These are phyloP conservation scores for Prietella phreatophila DNA, from an alignment of 2,113 vertebrate genomes.

Conservation along the genomic window DNA sequence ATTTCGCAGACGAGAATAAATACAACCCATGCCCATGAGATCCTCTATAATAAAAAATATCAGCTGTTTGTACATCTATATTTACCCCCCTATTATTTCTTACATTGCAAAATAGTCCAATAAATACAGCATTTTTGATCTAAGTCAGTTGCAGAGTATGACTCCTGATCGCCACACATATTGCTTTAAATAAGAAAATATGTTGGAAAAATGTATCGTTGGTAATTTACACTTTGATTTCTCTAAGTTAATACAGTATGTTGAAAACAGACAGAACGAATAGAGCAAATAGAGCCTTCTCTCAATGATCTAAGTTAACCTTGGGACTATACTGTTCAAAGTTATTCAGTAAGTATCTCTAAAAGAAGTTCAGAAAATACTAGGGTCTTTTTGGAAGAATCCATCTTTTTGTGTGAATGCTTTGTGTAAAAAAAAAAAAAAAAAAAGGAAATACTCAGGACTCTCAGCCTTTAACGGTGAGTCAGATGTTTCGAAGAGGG, in stretches of 20 bases:
- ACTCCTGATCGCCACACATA: slow-evolving; percentile 81
- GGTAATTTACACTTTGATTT: slow-evolving; percentile 74
- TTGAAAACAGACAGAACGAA: slow-evolving; percentile 69
- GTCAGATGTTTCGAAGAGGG: background rate
- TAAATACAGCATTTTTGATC: slow-evolving; percentile 88
- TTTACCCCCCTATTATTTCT: slow-evolving; percentile 79
- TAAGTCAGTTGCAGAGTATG: slow-evolving; percentile 86
- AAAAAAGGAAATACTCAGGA: background rate
- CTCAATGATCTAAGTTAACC: slow-evolving; percentile 69
- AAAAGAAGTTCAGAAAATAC: slow-evolving; percentile 11
- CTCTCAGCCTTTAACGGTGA: background rate
- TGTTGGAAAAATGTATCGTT: slow-evolving; percentile 59
- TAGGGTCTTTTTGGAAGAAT: background rate
- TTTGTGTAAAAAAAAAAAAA: background rate
- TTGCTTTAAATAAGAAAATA: slow-evolving; percentile 86
- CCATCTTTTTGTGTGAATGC: slow-evolving; percentile 18
- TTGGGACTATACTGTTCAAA: slow-evolving; percentile 37
- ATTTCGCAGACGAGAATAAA: slow-evolving; percentile 86
- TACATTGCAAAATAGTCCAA: slow-evolving; percentile 86
- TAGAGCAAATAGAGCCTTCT: slow-evolving; percentile 57
- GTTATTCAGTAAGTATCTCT: background rate
- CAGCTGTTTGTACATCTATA: slow-evolving; percentile 91
- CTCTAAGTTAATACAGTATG: slow-evolving; percentile 70
- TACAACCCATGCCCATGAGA: slow-evolving; percentile 69
- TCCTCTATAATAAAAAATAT: slow-evolving; percentile 79